Evolutionary conservation across 2,888 invertebrate genomes (phyloP), one percentile per base, ranked within the genome.

Genomic region (Furcula furcula): DNA sequence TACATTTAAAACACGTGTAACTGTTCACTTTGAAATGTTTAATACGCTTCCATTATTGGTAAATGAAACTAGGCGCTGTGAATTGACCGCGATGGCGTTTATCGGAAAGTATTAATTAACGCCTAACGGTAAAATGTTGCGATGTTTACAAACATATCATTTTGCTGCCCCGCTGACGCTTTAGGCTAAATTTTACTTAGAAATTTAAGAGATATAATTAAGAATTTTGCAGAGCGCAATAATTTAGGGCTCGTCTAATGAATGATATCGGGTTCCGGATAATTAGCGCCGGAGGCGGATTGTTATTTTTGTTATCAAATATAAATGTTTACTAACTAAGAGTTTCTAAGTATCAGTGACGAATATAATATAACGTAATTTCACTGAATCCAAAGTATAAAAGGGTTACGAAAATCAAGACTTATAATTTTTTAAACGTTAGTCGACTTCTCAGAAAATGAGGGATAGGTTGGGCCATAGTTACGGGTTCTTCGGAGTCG

Each of bases 121-220:
- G 46, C 44, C 57, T 82, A 85, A 86, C 86, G 77, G 85, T 82
- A 76, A 72, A 73, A 72, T 75, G 71, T 76, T 57, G 22, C 48
- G 68, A 60, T 85, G 77, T 86, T 85, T 86, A 83, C 69, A 85
- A 87, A 87, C 87, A 87, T 88, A 87, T 86, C 78, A 88, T 88
- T 86, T 87, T 73, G 83, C 77, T 77, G 82, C 75, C 74, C 65
- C 66, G 61, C 52, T 70, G 69, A 65, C 72, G 81, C 87, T 76
- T 64, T 45, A 65, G 85, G 88, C 86, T 46, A 80, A 81, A 85
- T 80, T 86, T 86, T 82, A 79, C 85, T 86, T 82, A 84, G 87
- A 88, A 86, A 87, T 85, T 83, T 77, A 85, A 88, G 86, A 85
- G 81, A 84, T 88, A 88, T 88, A 88, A 88, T 88, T 88, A 88